Conservation (phyloP, 2,888 invertebrate species). For the Leucophora obtusa region DNA sequence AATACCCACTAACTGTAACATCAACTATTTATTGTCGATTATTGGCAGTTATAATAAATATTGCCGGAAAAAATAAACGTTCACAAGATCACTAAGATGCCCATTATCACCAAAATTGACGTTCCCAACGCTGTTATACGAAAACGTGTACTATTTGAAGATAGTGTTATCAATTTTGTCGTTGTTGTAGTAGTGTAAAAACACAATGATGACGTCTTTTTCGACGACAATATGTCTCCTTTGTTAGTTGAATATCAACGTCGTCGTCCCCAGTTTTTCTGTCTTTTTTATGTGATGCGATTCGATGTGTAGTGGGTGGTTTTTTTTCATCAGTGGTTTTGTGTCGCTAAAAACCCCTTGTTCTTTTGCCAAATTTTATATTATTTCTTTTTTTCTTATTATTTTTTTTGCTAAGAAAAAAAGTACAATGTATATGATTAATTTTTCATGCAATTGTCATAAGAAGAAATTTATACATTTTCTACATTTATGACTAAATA, state of each 20-base stretch:
- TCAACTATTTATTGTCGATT: no score
- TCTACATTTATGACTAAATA: conserved; percentile 30
- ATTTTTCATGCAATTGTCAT: conserved; percentile 24
- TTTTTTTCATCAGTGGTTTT: neutral
- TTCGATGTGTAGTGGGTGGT: conserved; percentile 34
- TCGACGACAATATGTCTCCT: conserved; percentile 55
- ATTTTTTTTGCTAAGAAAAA: conserved; percentile 17
- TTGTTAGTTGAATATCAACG: conserved; percentile 30
- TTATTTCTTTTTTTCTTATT: neutral
- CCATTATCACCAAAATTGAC: no score
- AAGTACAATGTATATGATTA: conserved; percentile 19
- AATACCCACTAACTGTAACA: no score
- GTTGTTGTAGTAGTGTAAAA: neutral
- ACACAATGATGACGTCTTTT: conserved; percentile 50
- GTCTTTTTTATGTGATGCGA: conserved; percentile 7
- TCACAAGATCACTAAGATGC: no score
- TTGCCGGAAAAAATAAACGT: no score
- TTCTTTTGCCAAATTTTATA: conserved; percentile 41
- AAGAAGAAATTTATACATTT: conserved; percentile 11
- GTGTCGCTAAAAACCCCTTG: conserved; percentile 45
- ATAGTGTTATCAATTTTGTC: neutral
- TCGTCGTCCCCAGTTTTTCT: neutral
- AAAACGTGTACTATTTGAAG: neutral
- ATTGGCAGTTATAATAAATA: no score
- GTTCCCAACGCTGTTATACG: no score